A percentile compares a stretch with the other conserved stretches of the same genome.
These are phyloP conservation scores for Xiphophorus couchianus DNA, from an alignment of 2,113 vertebrate genomes.

Conservation along the genomic window DNA sequence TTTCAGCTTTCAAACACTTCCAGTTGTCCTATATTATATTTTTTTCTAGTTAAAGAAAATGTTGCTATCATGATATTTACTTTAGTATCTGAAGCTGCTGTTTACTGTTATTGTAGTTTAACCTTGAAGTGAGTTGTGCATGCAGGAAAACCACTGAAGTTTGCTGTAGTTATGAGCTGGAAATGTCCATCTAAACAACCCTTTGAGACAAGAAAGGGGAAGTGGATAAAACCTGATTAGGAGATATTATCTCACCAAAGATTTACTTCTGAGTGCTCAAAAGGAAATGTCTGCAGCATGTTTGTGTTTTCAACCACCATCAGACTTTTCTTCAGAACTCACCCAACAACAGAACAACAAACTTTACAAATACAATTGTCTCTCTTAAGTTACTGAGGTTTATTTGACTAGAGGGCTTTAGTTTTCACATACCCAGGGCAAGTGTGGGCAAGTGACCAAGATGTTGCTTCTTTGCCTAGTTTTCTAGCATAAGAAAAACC, in stretches of 20 bases:
- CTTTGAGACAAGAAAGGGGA: background rate
- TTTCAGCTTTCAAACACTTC: background rate
- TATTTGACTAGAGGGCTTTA: conserved; percentile 21
- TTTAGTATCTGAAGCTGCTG: background rate
- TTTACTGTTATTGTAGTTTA: too few species aligned
- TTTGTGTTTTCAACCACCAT: background rate
- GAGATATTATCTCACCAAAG: conserved; percentile 8
- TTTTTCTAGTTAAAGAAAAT: too few species aligned
- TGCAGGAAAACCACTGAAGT: background rate
- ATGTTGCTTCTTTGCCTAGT: background rate
- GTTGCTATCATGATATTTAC: background rate
- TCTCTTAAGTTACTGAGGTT: conserved; percentile 4
- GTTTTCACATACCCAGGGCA: conserved; percentile 44
- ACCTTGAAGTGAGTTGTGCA: too few species aligned
- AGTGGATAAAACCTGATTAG: background rate
- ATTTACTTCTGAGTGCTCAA: background rate
- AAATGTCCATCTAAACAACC: conserved; percentile 13
- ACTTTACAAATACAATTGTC: background rate
- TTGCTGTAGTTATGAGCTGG: background rate
- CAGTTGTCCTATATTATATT: too few species aligned
- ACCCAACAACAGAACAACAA: background rate
- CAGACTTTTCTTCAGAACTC: background rate
- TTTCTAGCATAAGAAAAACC: too few species aligned
- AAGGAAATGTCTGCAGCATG: background rate
- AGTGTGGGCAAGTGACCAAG: conserved; percentile 44